Base-by-base conservation (phyloP, 1,140 invertebrate species). In the Zaprionus africanus region DNA sequence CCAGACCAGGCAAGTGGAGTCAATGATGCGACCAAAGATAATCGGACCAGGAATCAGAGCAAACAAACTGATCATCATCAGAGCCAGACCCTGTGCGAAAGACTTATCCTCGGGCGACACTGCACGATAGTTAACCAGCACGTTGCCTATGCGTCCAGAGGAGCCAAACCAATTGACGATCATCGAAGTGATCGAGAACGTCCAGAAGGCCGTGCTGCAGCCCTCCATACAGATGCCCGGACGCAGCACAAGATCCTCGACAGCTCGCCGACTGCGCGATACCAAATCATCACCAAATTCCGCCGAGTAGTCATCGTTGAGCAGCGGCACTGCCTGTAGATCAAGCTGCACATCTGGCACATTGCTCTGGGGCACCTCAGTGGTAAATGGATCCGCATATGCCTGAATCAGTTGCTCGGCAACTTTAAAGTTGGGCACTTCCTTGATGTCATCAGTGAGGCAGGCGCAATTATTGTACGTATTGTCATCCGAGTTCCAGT, bases 21-120 rank as follows among this genome's bases (percentile, higher is more conserved):
- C 95, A 43, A 96, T 95, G 63, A 96, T 94, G 11, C 93, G 93
- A 3, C 95, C 95, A 78, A 94, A 96, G 34, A 96, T 93, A 68
- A 96, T 96, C 2, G 95, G 95, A 12, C 94, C 95, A 9, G 95
- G 95, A 68, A 96, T 95, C 11, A 95, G 87, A 4, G 95, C 95
- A 63, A 95, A 94, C n/a, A 96, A 78, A 11, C 95, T 95, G n/a
- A 95, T 91, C 63, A 95, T 91, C 92, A 95, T 94, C 2, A 96
- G 91, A 0, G 93, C 93, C 34, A 96, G 82, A 7, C 95, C 95
- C 78, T 95, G 95, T 2, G 95, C 94, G 63, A 96, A 94, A 6
- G 95, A 94, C 78, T 96, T 96, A 56, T 96, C 95, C 62, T 93
- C 93, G 4, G 93, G 92, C 1, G 94, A 93, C 0, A 96, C 95